phyloP scores from a whole-genome alignment of 2,113 vertebrate genomes.

The Alosa alosa region DNA sequence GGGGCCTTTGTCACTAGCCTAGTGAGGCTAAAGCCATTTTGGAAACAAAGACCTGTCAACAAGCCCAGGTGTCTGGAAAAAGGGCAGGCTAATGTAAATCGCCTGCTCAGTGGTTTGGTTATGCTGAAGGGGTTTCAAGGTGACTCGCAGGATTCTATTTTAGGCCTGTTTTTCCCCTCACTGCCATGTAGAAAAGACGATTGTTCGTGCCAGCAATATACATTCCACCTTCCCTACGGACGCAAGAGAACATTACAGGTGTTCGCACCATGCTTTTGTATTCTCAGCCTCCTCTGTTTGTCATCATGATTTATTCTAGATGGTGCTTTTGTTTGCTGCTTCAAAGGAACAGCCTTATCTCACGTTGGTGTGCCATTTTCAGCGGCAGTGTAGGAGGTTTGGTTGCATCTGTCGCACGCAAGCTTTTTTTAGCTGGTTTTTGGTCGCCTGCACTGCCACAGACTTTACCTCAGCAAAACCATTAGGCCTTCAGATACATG shows the following conservation, averaged over 20 bases:
- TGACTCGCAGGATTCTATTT: conserved; percentile 18
- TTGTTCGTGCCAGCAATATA: background rate
- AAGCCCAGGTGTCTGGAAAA: conserved; percentile 29
- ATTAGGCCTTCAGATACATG: background rate
- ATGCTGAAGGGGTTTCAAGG: conserved; percentile 17
- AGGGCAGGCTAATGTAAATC: conserved; percentile 4
- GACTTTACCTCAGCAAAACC: background rate
- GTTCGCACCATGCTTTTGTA: background rate
- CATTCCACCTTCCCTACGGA: background rate
- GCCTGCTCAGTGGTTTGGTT: conserved; percentile 3
- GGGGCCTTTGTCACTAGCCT: too few species aligned
- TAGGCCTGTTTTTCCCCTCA: conserved; percentile 16
- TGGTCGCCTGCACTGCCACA: background rate
- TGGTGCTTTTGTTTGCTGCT: background rate
- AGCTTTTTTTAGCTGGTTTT: background rate
- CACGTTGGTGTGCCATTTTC: background rate
- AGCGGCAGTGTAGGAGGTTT: background rate
- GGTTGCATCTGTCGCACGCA: background rate
- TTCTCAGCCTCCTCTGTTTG: background rate
- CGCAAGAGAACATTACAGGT: background rate
- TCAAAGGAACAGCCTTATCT: background rate
- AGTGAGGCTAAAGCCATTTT: conserved; percentile 35
- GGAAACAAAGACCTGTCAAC: conserved; percentile 41
- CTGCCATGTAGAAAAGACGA: background rate
- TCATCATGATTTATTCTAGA: background rate